Conservation (phyloP, 64 coral and sea anemone species). For the Hydrozoanthus tunicans region DNA sequence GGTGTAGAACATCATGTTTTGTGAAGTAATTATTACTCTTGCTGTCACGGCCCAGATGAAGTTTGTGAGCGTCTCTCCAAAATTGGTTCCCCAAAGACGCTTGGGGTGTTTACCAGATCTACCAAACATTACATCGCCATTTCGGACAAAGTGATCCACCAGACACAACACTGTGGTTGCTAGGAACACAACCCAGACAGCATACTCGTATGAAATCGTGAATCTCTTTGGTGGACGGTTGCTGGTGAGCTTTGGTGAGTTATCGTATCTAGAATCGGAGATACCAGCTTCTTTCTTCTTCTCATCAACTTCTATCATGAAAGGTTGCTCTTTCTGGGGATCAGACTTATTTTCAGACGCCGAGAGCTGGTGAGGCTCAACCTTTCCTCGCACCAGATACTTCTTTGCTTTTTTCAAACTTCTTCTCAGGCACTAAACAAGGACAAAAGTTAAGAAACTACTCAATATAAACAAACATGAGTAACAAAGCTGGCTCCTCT, state of each 20-base stretch:
- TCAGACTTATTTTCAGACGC: neutral
- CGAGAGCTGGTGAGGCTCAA: neutral
- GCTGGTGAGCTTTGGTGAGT: neutral
- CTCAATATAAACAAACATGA: neutral
- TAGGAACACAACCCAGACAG: conserved; percentile 58
- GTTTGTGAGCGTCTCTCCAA: conserved; percentile 59
- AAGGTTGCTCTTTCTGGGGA: neutral
- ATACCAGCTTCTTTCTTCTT: neutral
- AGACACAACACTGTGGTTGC: conserved; percentile 19
- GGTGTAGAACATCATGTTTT: conserved; percentile 80
- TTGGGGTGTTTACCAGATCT: conserved; percentile 34
- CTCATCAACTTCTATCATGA: neutral
- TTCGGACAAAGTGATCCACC: conserved; percentile 48
- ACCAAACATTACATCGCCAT: conserved; percentile 42
- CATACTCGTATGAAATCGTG: conserved; percentile 23
- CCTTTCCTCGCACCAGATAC: neutral
- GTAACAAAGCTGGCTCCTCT: neutral
- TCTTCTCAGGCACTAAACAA: neutral
- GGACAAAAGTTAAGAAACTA: neutral
- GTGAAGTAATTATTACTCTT: conserved; percentile 59
- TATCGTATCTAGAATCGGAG: neutral
- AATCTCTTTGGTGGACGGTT: neutral
- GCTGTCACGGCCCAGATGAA: conserved; percentile 69
- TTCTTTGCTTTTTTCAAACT: neutral
- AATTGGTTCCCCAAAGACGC: conserved; percentile 30